These are phyloP conservation scores for Tanytarsus gracilentus DNA, from an alignment of 2,888 invertebrate species.

Conservation along the genomic window DNA sequence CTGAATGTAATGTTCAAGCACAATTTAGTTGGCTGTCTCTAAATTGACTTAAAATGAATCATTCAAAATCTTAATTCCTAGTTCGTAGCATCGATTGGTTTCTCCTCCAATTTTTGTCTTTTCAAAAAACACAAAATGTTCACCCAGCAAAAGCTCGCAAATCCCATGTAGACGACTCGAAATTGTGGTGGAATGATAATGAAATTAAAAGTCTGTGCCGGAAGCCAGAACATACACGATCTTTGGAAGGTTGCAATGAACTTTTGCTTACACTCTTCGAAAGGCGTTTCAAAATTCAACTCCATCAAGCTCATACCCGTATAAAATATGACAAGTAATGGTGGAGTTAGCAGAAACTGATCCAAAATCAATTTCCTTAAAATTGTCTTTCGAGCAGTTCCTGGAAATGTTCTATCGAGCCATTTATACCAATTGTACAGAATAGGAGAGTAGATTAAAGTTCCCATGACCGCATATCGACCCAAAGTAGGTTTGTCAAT, in stretches of 20 bases:
- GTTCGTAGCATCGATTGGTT: no score
- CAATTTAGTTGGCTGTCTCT: no score
- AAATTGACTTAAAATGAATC: no score
- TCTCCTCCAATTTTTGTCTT: conserved; percentile 41
- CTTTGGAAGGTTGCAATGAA: conserved; percentile 61
- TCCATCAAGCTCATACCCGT: conserved; percentile 71
- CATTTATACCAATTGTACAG: conserved; percentile 64
- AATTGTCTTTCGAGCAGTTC: conserved; percentile 54
- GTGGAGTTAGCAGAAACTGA: conserved; percentile 68
- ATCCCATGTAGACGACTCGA: conserved; percentile 69
- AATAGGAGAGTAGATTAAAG: conserved; percentile 51
- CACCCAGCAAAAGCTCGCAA: conserved; percentile 72
- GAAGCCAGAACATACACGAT: conserved; percentile 77
- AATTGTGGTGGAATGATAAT: conserved; percentile 58
- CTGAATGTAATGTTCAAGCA: no score
- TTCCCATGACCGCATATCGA: conserved; percentile 54
- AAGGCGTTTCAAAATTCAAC: conserved; percentile 52
- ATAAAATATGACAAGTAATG: conserved; percentile 60
- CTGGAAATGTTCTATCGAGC: conserved; percentile 60
- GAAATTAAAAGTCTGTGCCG: conserved; percentile 72
- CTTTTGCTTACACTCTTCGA: conserved; percentile 62
- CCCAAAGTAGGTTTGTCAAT: conserved; percentile 48
- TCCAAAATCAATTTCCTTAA: conserved; percentile 62
- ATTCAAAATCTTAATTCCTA: no score
- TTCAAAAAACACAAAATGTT: conserved; percentile 78